These are phyloP conservation scores for Acromyrmex echinatior DNA, from an alignment of 1,140 invertebrate species.

Conservation along the genomic window DNA sequence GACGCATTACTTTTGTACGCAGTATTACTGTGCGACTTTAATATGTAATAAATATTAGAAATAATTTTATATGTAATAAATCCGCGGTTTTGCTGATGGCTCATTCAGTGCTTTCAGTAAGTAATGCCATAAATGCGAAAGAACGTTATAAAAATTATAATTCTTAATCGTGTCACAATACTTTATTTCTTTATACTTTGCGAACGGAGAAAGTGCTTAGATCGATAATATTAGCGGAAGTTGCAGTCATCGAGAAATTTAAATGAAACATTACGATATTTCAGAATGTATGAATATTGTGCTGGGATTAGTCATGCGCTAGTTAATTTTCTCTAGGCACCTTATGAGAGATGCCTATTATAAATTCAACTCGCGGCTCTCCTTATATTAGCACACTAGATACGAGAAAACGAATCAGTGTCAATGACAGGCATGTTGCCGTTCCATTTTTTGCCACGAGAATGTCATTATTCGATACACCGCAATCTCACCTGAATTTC, in stretches of 20 bases:
- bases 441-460: slow-evolving; percentile 14
- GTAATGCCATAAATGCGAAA: background rate
- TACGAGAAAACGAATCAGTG: slow-evolving; percentile 66
- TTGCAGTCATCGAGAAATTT: background rate
- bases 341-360: background rate
- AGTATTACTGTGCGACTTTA: background rate
- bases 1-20: background rate
- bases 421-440: slow-evolving; percentile 72
- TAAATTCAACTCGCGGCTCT: slow-evolving; percentile 19
- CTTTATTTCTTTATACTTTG: background rate
- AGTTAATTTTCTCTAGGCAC: background rate
- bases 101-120: background rate
- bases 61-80: background rate
- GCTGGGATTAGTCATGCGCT: slow-evolving; percentile 15
- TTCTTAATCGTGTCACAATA: background rate
- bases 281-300: slow-evolving; percentile 9
- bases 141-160: slow-evolving; percentile 7
- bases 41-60: background rate
- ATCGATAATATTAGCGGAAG: background rate
- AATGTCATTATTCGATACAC: slow-evolving; percentile 45
- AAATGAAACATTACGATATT: background rate
- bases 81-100: background rate
- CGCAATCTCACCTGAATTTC: slow-evolving; percentile 53
- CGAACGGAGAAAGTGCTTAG: slow-evolving; percentile 17
- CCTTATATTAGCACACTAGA: background rate